These are phyloP conservation scores for Hexactinellida sp. DNA, from an alignment of 37 sponge, comb jelly and placozoan genomes.

Conservation along the genomic window DNA sequence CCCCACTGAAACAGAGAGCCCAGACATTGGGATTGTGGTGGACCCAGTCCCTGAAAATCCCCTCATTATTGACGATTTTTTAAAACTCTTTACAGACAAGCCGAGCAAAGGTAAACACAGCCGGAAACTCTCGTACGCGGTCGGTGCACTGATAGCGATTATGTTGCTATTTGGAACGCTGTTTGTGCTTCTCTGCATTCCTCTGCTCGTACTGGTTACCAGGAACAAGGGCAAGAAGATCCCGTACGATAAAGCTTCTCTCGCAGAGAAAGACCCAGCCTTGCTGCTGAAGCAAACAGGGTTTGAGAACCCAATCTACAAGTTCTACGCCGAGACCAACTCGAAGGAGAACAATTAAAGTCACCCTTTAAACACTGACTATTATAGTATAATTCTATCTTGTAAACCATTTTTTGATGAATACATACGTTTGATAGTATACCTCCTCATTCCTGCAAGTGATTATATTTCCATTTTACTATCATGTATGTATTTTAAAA, in stretches of 20 bases:
- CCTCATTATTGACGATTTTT: background rate
- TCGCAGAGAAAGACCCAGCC: background rate
- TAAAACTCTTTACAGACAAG: background rate
- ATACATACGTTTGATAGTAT: no score
- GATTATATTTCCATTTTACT: background rate
- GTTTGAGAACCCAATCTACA: conserved; percentile 2
- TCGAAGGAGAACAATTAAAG: background rate
- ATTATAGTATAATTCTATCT: no score
- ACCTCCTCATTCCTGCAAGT: background rate
- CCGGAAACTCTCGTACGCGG: background rate
- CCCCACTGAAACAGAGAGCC: background rate
- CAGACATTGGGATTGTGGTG: background rate
- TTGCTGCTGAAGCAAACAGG: background rate
- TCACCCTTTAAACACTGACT: background rate
- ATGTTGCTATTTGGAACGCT: background rate
- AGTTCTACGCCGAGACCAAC: background rate
- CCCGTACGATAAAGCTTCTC: background rate
- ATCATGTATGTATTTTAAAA: background rate
- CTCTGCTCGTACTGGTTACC: background rate
- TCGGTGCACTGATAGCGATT: background rate
- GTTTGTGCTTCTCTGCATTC: background rate
- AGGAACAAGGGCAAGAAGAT: background rate
- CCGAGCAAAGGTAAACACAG: background rate
- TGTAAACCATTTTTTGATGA: no score
- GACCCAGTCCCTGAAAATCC: background rate